A percentile compares a stretch with the other conserved stretches of the same genome.
Conservation (phyloP, 1,140 invertebrate species). For the Stenopsyche tienmushanensis region DNA sequence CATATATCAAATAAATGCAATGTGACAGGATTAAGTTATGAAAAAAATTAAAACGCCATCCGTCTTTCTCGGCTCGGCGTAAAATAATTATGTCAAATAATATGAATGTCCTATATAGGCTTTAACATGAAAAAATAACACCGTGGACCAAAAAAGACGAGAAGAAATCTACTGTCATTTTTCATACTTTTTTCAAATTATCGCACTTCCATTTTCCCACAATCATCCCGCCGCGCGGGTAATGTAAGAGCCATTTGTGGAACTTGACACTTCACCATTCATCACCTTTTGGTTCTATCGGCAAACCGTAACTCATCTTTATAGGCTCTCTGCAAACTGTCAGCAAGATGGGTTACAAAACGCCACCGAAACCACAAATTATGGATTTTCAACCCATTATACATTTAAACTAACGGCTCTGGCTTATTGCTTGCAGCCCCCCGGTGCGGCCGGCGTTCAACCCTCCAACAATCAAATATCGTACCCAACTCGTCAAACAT, state of each 20-base stretch:
- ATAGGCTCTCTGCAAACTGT: constrained; percentile 1
- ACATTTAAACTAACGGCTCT: too few species aligned
- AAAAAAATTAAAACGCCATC: too few species aligned
- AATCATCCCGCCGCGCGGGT: background rate
- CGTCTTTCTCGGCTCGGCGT: too few species aligned
- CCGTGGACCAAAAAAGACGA: background rate
- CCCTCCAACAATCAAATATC: too few species aligned
- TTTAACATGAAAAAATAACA: background rate
- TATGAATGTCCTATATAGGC: too few species aligned
- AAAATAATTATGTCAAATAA: too few species aligned
- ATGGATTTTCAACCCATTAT: too few species aligned
- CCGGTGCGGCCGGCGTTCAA: too few species aligned
- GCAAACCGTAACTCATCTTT: constrained; percentile 5
- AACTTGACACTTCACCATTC: background rate
- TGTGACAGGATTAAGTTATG: too few species aligned
- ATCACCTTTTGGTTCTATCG: background rate
- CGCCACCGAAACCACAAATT: background rate
- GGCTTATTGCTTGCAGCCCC: too few species aligned
- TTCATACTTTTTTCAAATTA: constrained; percentile 6
- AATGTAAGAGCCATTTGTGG: background rate
- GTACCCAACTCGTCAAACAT: too few species aligned
- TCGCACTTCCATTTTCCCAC: background rate
- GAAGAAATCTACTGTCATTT: constrained; percentile 1
- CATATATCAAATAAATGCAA: too few species aligned
- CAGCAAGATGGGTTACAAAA: background rate